Percentiles rank a stretch among this genome's conserved stretches.
Conservation (phyloP, 2,113 vertebrate species). For the Clarias macrocephalus region DNA sequence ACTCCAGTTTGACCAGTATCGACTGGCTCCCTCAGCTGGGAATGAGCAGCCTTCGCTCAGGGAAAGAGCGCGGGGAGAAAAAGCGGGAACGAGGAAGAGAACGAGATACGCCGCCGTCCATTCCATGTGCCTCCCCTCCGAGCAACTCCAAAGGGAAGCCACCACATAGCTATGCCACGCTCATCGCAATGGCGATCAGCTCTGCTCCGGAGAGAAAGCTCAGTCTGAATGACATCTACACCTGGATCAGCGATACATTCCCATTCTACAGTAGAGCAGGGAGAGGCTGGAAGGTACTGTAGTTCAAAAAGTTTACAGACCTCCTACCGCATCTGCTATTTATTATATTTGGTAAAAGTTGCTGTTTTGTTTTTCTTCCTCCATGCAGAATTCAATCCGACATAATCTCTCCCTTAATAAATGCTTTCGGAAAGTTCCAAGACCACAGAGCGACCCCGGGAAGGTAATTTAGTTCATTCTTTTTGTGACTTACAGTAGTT, state of each 20-base stretch:
- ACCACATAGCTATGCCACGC: constrained; percentile 93
- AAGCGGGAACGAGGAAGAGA: constrained; percentile 77
- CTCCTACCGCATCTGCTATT: no score
- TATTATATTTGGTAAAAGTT: background rate
- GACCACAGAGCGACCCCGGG: constrained; percentile 91
- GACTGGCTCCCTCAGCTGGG: constrained; percentile 96
- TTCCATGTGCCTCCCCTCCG: constrained; percentile 68
- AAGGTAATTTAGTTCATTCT: constrained; percentile 77
- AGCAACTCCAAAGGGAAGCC: constrained; percentile 88
- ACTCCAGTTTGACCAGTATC: constrained; percentile 96
- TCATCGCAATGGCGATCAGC: constrained; percentile 94
- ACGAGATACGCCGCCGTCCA: constrained; percentile 67
- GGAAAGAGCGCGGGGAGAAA: constrained; percentile 83
- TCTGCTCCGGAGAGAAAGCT: constrained; percentile 89
- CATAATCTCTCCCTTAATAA: constrained; percentile 97
- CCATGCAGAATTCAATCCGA: constrained; percentile 90
- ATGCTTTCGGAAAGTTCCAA: constrained; percentile 96
- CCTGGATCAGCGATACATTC: constrained; percentile 95
- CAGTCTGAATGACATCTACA: constrained; percentile 97
- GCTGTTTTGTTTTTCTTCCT: constrained; percentile 26
- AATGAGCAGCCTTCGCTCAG: constrained; percentile 83
- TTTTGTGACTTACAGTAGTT: background rate
- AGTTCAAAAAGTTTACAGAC: constrained; percentile 38
- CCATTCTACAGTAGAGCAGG: constrained; percentile 92
- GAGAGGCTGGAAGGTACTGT: constrained; percentile 90